A percentile compares a stretch with the other conserved stretches of the same genome.
Conservation (phyloP, 2,113 vertebrate species). For the Myotis yumanensis region DNA sequence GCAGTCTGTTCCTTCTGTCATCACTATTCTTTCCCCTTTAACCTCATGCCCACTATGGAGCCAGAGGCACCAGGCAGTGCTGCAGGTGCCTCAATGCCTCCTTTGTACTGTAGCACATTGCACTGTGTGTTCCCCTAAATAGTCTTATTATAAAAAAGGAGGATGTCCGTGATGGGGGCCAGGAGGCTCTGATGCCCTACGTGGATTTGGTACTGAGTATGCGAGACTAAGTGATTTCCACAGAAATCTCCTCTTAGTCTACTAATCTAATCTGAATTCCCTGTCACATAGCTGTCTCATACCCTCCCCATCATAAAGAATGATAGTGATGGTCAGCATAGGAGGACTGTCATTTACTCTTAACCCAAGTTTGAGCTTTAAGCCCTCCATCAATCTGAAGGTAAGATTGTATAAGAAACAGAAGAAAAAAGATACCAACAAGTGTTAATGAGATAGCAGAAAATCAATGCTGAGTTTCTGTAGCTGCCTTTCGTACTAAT, state of each 20-base stretch:
- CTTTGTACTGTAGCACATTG: not conserved
- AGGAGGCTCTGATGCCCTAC: constrained; percentile 67
- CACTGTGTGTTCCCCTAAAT: not conserved
- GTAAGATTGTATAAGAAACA: not conserved
- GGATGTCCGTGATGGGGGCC: constrained; percentile 65
- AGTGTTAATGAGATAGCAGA: not conserved
- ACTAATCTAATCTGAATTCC: not conserved
- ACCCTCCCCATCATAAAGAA: not conserved
- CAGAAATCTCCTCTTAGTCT: not conserved
- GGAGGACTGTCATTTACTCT: not conserved
- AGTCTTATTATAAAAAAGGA: constrained; percentile 69
- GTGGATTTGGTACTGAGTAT: constrained; percentile 72
- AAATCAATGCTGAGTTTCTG: not conserved
- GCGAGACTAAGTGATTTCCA: constrained; percentile 67
- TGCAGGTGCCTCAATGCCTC: not conserved
- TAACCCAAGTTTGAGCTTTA: not conserved
- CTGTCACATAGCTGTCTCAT: not conserved
- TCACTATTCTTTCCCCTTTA: constrained; percentile 53
- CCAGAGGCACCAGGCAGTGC: not conserved
- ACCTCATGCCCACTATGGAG: not conserved
- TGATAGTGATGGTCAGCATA: not conserved
- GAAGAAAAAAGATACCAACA: not conserved
- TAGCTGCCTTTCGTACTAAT: not conserved
- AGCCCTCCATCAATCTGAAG: not conserved
- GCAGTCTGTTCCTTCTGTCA: constrained; percentile 67